Evolutionary conservation across 2,797 vertebrate species (phyloP), one percentile per base, ranked within the genome.

Genomic region (Siniperca scherzeri): DNA sequence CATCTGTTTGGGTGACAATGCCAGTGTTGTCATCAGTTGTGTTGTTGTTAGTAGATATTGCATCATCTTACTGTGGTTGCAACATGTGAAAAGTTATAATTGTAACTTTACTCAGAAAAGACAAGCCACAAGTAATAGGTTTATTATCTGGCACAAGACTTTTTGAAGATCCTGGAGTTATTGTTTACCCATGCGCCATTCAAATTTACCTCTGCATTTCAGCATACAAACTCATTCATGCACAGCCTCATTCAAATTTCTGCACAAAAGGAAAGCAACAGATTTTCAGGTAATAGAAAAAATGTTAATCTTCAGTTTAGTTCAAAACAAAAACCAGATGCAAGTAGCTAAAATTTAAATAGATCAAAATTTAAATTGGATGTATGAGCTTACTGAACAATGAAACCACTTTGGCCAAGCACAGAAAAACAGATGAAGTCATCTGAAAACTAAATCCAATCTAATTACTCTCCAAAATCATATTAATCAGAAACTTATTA

Each of bases 271-370:
- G 42, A 48, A 46, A 66, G 42, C n/a, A 22, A 36, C 10, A 21
- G 5, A 53, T 53, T 42, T 38, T 19, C 7, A 61, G 42, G 1
- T 30, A 55, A 55, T 2, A 13, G 55, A 25, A 22, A 44, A 9
- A 74, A 25, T 13, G 27, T 19, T 53, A 25, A 72, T 33, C 52
- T 57, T 56, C 10, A 57, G 40, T 40, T 61, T 42, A 60, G 21
- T 2, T 36, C 46, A 61, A 38, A 38, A 17, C 5, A 21, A 38
- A 61, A 60, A 30, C 27, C 69, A 72, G 59, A 78, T 40, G 30
- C 14, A 30, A 53, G 66, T 30, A 48, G 64, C 25, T 57, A 44
- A 48, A 55, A 40, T 60, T 19, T 64, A 57, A 68, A 69, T 50
- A 68, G 19, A 59, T 44, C 27, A 19, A 27, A 38, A 62, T 53